A percentile compares a stretch with the other conserved stretches of the same genome.
These are phyloP conservation scores for Sphyrna mokarran DNA, from an alignment of 2,113 vertebrate genomes.

Conservation along the genomic window DNA sequence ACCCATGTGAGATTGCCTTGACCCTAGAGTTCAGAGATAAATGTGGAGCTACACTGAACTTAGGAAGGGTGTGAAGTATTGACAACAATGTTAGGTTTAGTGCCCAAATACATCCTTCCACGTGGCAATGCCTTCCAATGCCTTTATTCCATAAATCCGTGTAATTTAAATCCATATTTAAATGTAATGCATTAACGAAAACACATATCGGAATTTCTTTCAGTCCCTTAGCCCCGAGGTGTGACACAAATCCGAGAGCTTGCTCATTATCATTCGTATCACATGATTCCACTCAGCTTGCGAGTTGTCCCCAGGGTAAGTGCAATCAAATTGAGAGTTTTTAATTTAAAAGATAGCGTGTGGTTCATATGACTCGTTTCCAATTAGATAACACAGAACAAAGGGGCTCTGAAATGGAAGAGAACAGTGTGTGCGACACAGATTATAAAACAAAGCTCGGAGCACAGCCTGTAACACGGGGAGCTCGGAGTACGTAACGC, in stretches of 20 bases:
- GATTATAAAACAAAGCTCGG: background rate
- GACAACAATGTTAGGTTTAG: no score
- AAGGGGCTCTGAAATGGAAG: background rate
- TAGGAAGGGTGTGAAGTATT: no score
- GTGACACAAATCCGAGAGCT: background rate
- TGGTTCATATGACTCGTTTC: background rate
- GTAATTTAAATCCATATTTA: background rate
- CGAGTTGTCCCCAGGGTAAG: background rate
- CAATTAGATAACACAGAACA: background rate
- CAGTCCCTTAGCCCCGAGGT: background rate
- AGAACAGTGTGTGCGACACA: background rate
- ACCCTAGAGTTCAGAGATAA: no score
- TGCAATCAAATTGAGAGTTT: background rate
- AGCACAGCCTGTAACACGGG: background rate
- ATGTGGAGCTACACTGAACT: no score
- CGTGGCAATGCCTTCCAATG: no score
- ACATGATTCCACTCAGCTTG: background rate
- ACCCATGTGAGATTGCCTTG: no score
- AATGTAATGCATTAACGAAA: background rate
- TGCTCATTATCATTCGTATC: background rate
- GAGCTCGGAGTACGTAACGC: no score
- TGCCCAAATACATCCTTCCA: no score
- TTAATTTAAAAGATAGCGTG: conserved; percentile 10
- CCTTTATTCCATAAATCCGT: no score
- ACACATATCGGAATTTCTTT: background rate